Base-by-base conservation (phyloP, 2,797 vertebrate genomes). In the Danio aesculapii region DNA sequence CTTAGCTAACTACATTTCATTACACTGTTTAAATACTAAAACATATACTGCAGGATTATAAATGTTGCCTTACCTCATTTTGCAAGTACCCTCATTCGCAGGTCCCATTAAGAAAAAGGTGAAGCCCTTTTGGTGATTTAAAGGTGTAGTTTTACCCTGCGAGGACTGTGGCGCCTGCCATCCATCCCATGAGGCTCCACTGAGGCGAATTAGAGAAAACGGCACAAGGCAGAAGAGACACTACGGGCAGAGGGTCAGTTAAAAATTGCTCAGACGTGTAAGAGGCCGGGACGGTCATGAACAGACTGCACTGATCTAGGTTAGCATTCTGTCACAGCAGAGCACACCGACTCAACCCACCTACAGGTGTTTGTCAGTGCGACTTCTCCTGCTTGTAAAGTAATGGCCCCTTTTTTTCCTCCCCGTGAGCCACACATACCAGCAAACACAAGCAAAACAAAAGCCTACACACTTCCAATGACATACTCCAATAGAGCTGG, bases 401-500 rank as follows among this genome's bases (percentile, higher is more conserved):
- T 69, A 76, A 81, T 52, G 41, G 57, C 30, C 43, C n/a, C 50
- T 52, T 39, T 61, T 62, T 55, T 66, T 19, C 30, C 61, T 68
- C n/a, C 21, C 43, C 6, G 2, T 2, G 21, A 71, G 47, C 70
- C 1, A 17, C 79, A 75, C 19, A 55, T 50, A 77, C 74, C 5
- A 2, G 17, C 68, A 69, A 49, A 57, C 52, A 77, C 47, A 53
- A 14, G 47, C 57, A 61, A 59, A 8, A 72, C 59, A 67, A 67
- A 77, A 46, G 55, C 70, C 70, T 75, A 59, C 80, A 71, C 79
- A 68, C 55, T 44, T 30, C 80, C 61, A 82, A 64, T 76, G 75
- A 85, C 79, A 84, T 77, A 82, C 69, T 84, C 79, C 82, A 75
- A 58, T 43, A 79, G 75, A 83, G 74, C 75, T 43, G 19, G 59